Base-by-base conservation (phyloP, 2,113 vertebrate species). In the Sclerurus mexicanus region DNA sequence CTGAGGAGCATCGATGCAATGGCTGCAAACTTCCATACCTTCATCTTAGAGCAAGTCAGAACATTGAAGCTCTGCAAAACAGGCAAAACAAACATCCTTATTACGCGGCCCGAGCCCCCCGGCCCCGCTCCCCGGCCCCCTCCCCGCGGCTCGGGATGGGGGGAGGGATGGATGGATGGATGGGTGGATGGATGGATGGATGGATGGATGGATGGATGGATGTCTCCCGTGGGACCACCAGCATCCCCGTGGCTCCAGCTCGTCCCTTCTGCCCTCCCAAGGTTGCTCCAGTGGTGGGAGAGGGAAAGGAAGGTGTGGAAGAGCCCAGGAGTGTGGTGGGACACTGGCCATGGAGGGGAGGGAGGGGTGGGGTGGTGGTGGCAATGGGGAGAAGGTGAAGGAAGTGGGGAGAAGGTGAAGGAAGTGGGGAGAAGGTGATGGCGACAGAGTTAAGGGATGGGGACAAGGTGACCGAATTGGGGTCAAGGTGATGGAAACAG, bases 1-100 rank as follows among this genome's bases (percentile, higher is more conserved):
- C 98, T 98, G 97, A 98, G 98, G 97, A 99, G 98, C 98, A 99
- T 97, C 96, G 98, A 98, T 98, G 98, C 98, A 93, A 99, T 98
- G 98, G 98, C 98, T 98, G 98, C 98, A 97, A 97, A 97, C 98
- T 99, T 99, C 99, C 99, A 99, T 99, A 99, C 98, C 99, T 99
- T 99, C 99, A 99, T 99, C 98, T 99, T 99, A 99, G 98, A 98
- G 98, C 95, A 93, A 98, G 97, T 98, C 98, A 98, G 98, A 98
- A 98, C 99, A 99, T 99, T 98, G 98, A 98, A 97, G 98, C 97
- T 98, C 99, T 99, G 98, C 62, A 87, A 98, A 96, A 97, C 75
- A 98, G 91, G 95, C 96, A 95, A 95, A 87, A 97, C 78, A 94
- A 90, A 96, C 15, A 95, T 85, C 71, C 89, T 95, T 62, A 71